These are phyloP conservation scores for Aphidius colemani DNA, from an alignment of 2,888 invertebrate genomes.

Conservation along the genomic window DNA sequence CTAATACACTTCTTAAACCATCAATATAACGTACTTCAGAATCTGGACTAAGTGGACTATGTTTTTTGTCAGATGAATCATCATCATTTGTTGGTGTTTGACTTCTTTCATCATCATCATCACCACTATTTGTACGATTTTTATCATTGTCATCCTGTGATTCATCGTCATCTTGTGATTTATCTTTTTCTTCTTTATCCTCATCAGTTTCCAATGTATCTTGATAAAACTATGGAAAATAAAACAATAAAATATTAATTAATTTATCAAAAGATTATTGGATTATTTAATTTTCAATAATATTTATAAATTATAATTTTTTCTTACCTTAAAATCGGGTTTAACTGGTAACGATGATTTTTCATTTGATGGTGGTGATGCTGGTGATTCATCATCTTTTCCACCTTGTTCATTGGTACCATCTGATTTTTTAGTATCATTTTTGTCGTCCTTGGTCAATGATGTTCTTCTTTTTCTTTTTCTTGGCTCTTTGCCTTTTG, in stretches of 20 bases:
- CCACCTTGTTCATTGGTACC: constrained; percentile 36
- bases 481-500: constrained; percentile 73
- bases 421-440: constrained; percentile 65
- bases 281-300: no score
- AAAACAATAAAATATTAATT: constrained; percentile 51
- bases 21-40: constrained; percentile 58
- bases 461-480: constrained; percentile 79
- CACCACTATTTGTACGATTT: constrained; percentile 49
- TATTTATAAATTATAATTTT: constrained; percentile 3
- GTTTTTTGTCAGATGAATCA: constrained; percentile 37
- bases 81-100: constrained; percentile 48
- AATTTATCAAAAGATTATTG: neutral
- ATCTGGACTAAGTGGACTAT: constrained; percentile 23
- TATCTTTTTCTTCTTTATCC: constrained; percentile 62
- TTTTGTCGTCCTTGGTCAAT: constrained; percentile 70
- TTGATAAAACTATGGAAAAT: constrained; percentile 75
- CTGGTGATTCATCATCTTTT: constrained; percentile 47
- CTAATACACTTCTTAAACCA: constrained; percentile 76
- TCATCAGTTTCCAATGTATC: constrained; percentile 81
- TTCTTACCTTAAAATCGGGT: constrained; percentile 60
- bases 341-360: constrained; percentile 58
- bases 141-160: constrained; percentile 51
- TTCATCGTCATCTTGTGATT: constrained; percentile 42
- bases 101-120: constrained; percentile 44
- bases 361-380: constrained; percentile 60